These are phyloP conservation scores for Zoanthus solanderi DNA, from an alignment of 92 coral and sea anemone species.

Conservation along the genomic window DNA sequence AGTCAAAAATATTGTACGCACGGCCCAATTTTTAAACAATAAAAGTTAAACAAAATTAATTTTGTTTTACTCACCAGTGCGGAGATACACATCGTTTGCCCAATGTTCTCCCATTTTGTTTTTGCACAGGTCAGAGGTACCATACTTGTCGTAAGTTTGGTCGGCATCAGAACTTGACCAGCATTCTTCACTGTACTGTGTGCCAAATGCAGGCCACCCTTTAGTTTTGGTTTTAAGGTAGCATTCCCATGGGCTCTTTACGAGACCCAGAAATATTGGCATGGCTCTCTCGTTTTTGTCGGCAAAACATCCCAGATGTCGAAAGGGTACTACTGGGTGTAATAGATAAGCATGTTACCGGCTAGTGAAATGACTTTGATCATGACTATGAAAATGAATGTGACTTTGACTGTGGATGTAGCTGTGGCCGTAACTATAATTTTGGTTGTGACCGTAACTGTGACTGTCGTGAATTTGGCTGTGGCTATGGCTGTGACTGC, in stretches of 20 bases:
- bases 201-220: constrained; percentile 35
- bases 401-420: neutral
- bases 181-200: constrained; percentile 17
- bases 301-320: neutral
- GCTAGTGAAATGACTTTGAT: neutral
- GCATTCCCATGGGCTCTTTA: neutral
- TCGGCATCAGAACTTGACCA: constrained; percentile 30
- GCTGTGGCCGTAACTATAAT: neutral
- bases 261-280: neutral
- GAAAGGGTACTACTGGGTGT: neutral
- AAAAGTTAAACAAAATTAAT: neutral
- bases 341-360: neutral
- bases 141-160: constrained; percentile 11
- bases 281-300: neutral
- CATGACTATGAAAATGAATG: neutral
- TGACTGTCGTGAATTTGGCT: neutral
- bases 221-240: constrained; percentile 4
- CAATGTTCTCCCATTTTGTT: neutral
- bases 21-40: too few species aligned
- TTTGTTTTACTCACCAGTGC: neutral
- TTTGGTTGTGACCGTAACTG: neutral
- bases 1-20: too few species aligned
- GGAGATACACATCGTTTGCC: constrained; percentile 17
- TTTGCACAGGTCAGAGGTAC: constrained; percentile 15
- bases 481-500: neutral